A percentile compares a stretch with the other conserved stretches of the same genome.
phyloP scores from a whole-genome alignment of 1,140 invertebrate species.

The Drosophila nigromelanica region DNA sequence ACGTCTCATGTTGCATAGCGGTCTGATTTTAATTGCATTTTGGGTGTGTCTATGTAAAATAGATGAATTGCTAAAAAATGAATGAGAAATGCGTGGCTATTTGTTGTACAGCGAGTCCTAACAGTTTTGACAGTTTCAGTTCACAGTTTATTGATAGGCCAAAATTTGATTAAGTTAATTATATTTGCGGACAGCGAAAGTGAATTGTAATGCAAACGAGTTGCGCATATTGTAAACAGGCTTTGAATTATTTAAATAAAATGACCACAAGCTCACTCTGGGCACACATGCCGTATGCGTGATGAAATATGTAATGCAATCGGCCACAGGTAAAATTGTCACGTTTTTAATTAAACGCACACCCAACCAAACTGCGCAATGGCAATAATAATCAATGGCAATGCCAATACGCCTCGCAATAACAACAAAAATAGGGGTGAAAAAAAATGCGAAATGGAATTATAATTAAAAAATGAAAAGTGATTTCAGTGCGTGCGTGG shows the following conservation, averaged over 20 bases:
- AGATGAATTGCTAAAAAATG: background rate
- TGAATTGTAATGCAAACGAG: slow-evolving; percentile 69
- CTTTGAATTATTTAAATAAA: slow-evolving; percentile 58
- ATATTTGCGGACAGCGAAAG: slow-evolving; percentile 67
- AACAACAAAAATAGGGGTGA: slow-evolving; percentile 13
- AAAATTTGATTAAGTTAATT: slow-evolving; percentile 68
- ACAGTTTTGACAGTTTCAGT: background rate
- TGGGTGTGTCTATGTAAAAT: too few relatives aligned
- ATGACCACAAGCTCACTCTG: slow-evolving; percentile 28
- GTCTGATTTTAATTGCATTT: too few relatives aligned
- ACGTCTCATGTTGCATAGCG: too few relatives aligned
- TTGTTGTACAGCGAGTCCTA: background rate
- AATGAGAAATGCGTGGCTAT: background rate
- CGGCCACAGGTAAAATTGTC: slow-evolving; percentile 77
- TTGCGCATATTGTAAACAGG: slow-evolving; percentile 63
- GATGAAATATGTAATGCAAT: slow-evolving; percentile 65
- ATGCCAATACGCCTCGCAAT: slow-evolving; percentile 25
- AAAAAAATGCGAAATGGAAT: slow-evolving; percentile 43
- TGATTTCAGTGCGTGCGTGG: slow-evolving; percentile 61
- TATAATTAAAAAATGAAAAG: slow-evolving; percentile 71
- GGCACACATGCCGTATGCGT: slow-evolving; percentile 58
- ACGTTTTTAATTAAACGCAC: slow-evolving; percentile 78
- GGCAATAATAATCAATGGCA: slow-evolving; percentile 64
- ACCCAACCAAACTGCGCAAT: slow-evolving; percentile 30
- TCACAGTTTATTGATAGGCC: slow-evolving; percentile 5